Percentiles rank a stretch among this genome's conserved stretches.
These are phyloP conservation scores for Diabrotica balteata DNA, from an alignment of 2,888 invertebrate genomes.

Conservation along the genomic window DNA sequence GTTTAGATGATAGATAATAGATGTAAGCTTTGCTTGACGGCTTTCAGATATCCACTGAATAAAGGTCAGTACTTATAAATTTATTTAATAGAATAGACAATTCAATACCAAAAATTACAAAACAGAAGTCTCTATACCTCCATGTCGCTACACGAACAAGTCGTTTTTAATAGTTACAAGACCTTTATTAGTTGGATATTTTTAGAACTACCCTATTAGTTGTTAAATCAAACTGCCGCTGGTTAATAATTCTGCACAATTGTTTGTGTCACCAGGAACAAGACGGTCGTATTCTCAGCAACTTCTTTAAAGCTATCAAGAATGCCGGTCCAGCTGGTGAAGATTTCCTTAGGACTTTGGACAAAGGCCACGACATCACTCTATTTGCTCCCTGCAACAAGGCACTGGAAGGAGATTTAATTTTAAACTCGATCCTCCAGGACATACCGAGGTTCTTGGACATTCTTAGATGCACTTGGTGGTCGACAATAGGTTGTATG, in stretches of 20 bases:
- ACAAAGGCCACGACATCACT: constrained; percentile 76
- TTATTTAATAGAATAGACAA: no score
- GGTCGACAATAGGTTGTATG: constrained; percentile 72
- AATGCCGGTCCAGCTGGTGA: constrained; percentile 73
- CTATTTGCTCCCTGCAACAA: constrained; percentile 90
- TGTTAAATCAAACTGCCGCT: no score
- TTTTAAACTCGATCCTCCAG: constrained; percentile 73
- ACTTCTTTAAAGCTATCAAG: constrained; percentile 83
- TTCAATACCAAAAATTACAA: no score
- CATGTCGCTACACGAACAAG: no score
- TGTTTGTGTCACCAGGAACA: constrained; percentile 64
- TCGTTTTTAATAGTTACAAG: background rate
- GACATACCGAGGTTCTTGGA: constrained; percentile 77
- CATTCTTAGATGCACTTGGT: constrained; percentile 85
- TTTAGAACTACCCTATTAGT: no score
- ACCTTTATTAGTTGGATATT: background rate
- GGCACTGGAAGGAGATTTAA: constrained; percentile 76
- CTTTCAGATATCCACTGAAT: no score
- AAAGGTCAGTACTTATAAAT: no score
- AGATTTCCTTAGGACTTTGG: constrained; percentile 76
- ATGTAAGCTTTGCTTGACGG: no score
- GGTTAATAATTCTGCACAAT: background rate
- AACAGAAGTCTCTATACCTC: no score
- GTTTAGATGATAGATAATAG: no score
- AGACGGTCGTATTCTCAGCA: constrained; percentile 78